Base-by-base conservation (phyloP, 2,113 vertebrate species). In the Tursiops truncatus region DNA sequence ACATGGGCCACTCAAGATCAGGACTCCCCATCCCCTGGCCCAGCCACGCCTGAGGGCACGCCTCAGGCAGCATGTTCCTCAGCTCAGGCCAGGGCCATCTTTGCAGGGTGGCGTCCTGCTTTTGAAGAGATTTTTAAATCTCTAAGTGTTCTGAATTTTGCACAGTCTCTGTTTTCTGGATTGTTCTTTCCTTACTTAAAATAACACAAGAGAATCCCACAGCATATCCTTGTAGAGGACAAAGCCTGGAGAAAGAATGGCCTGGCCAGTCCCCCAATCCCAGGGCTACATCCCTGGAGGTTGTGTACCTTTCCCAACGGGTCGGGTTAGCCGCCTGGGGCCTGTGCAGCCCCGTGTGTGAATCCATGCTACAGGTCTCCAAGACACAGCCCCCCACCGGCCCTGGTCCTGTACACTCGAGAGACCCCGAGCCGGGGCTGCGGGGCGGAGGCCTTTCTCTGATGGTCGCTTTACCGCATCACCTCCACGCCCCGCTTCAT, bases 41-140 rank as follows among this genome's bases (percentile, higher is more conserved):
- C 9, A 10, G 65, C n/a, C 20, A 1, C 7, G 11, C 41, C 50
- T 50, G 6, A 8, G 62, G 14, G 25, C 20, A 0, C 4, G 11
- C 41, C 50, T 50, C 9, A 5, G 62, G 14, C 38, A 44, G 50
- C 1, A 0, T 20, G 9, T 9, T 21, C 77, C 38, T 28, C 1
- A 1, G 9, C 53, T 62, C 15, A 0, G 6, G 67, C 56, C 5
- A 11, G 11, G 47, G 23, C 18, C 2, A 0, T 8, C 38, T 26
- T n/a, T 26, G 25, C 4, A 0, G 10, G 38, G 2, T 20, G 10
- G 23, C 9, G 13, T 6, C 18, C 83, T n/a, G 10, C 36, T 25
- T 90, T 10, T 53, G 56, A 26, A 89, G 31, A 56, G 38, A 36
- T 38, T 44, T 53, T 44, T 3, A 12, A 31, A n/a, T 10, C 47